A percentile compares a stretch with the other conserved stretches of the same genome.
Conservation (phyloP, 1,140 invertebrate genomes). For the Orius insidiosus region DNA sequence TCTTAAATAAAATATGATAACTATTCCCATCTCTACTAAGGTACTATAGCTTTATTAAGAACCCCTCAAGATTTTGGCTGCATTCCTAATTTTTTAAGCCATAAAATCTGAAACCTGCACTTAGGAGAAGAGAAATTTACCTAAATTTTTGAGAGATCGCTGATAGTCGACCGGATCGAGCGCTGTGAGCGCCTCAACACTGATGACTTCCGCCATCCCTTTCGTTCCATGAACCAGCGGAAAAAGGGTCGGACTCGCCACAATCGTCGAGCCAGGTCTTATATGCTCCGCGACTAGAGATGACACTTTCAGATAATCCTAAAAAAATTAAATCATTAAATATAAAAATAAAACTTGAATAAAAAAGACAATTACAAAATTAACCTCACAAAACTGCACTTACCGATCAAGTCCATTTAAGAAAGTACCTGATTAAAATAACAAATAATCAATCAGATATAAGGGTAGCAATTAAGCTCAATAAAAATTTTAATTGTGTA, state of each 20-base stretch:
- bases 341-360: neutral
- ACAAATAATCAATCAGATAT: no score
- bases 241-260: constrained; percentile 20
- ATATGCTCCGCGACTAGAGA: constrained; percentile 20
- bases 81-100: no score
- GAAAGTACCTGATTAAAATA: neutral
- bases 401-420: constrained; percentile 1
- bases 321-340: constrained; percentile 7
- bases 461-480: no score
- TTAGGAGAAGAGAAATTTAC: no score
- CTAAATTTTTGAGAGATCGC: constrained; percentile 23
- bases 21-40: no score
- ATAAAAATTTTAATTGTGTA: no score
- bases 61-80: no score
- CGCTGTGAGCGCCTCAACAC: constrained; percentile 23
- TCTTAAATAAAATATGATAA: no score
- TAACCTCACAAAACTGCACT: neutral
- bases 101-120: no score
- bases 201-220: constrained; percentile 22
- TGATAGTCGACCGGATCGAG: constrained; percentile 22
- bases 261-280: constrained; percentile 21
- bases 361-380: neutral
- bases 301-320: constrained; percentile 21
- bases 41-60: no score
- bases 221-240: constrained; percentile 18